A percentile compares a stretch with the other conserved stretches of the same genome.
phyloP scores from a whole-genome alignment of 2,888 invertebrate species.

The Cerceris rybyensis region DNA sequence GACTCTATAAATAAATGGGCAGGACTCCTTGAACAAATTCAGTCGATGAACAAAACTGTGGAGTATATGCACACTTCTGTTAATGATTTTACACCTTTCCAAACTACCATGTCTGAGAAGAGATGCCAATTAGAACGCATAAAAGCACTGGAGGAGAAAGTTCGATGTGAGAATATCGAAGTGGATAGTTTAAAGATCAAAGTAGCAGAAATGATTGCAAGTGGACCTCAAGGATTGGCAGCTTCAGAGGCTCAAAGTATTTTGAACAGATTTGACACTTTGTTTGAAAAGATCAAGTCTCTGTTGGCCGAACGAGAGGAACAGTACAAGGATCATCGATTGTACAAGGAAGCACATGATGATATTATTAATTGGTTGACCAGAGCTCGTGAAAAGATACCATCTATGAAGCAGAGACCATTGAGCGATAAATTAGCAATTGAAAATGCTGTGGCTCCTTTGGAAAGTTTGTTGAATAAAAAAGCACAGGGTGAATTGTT shows the following conservation, averaged over 20 bases:
- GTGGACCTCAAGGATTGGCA: conserved; percentile 92
- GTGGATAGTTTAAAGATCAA: conserved; percentile 93
- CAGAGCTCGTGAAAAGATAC: conserved; percentile 94
- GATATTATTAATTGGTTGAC: conserved; percentile 94
- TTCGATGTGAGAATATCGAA: conserved; percentile 94
- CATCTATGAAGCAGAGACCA: conserved; percentile 92
- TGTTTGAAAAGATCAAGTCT: conserved; percentile 89
- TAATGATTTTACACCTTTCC: conserved; percentile 88
- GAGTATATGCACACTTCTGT: conserved; percentile 89
- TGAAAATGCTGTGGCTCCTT: conserved; percentile 93
- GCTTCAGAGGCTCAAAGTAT: conserved; percentile 93
- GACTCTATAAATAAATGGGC: conserved; percentile 96
- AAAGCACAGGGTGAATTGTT: conserved; percentile 95
- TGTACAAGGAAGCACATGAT: conserved; percentile 95
- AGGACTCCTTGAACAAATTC: conserved; percentile 93
- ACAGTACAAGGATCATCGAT: conserved; percentile 93
- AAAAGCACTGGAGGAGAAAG: conserved; percentile 93
- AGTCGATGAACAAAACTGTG: conserved; percentile 91
- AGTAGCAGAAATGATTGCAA: conserved; percentile 92
- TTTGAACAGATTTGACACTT: conserved; percentile 90
- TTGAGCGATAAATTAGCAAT: conserved; percentile 93
- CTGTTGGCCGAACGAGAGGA: conserved; percentile 90
- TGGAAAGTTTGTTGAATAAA: conserved; percentile 92
- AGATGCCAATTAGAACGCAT: conserved; percentile 92
- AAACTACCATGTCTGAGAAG: conserved; percentile 93